Base-by-base conservation (phyloP, 2,113 vertebrate species). In the Corythoichthys haematopterus region DNA sequence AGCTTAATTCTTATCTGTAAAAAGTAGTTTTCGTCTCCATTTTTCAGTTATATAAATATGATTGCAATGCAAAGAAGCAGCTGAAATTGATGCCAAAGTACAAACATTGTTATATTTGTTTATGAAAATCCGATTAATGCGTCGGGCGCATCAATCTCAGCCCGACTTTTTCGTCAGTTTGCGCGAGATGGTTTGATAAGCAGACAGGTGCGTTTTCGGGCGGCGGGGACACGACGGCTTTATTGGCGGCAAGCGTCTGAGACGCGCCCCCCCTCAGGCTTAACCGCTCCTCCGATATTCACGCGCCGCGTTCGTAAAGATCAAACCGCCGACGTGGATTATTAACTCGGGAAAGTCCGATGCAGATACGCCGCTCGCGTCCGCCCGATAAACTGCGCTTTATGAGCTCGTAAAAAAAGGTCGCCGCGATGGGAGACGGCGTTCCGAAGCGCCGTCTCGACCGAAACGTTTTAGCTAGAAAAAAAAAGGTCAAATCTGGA, bases 331-430 rank as follows among this genome's bases (percentile, higher is more conserved):
- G 6, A 10, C 61, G 91, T 88, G 87, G 88, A 91, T 87, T 78
- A 92, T 91, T 92, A 92, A 91, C 91, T 5, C 40, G 85, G 87
- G 76, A 80, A 88, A 90, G 78, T 84, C 88, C 80, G n/a, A 65
- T 59, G 11, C 0, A 82, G 82, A 86, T 84, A 82, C 65, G 71
- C 1, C 37, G 61, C 70, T 61, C 7, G n/a, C 55, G 63, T 77
- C 63, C 43, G 69, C 77, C 69, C 35, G 61, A 82, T 55, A 55
- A 28, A 47, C 60, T 20, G 38, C 9, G 4, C 3, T 43, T 45
- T 43, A 40, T 62, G 59, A 12, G 43, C n/a, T 43, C 38, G 43
- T 62, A 11, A 45, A 62, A 62, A 62, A 62, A 62, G 38, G 7
- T 5, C 38, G 11, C 6, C 9, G 16, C 37, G 15, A 12, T 37